Percentiles rank a stretch among this genome's conserved stretches.
Conservation (phyloP, 2,113 vertebrate species). For the Mandrillus leucophaeus region DNA sequence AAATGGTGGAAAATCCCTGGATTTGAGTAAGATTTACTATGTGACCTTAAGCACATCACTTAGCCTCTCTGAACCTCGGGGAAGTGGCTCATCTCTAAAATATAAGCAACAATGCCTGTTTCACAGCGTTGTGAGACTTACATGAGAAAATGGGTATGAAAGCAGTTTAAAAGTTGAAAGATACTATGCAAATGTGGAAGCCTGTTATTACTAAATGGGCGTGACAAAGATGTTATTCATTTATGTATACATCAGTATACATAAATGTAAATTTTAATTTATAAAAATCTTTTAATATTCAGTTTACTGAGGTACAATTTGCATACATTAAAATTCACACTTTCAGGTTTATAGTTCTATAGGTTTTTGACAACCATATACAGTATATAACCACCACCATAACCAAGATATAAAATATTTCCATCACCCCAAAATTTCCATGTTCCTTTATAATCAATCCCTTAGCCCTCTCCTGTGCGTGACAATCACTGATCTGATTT, state of each 20-base stretch:
- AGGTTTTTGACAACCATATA: slow-evolving; percentile 7
- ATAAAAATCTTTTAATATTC: slow-evolving; percentile 41
- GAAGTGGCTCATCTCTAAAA: background rate
- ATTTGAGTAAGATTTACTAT: background rate
- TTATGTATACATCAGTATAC: background rate
- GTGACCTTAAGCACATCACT: background rate
- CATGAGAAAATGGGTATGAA: background rate
- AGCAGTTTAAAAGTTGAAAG: slow-evolving; percentile 4
- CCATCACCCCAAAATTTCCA: background rate
- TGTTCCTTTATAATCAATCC: background rate
- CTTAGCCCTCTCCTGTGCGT: background rate
- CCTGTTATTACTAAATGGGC: slow-evolving; percentile 42
- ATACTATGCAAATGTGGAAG: slow-evolving; percentile 1
- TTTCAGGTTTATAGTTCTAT: background rate
- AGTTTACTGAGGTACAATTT: slow-evolving; percentile 35
- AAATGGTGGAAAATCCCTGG: background rate
- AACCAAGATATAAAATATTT: background rate
- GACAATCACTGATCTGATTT: background rate
- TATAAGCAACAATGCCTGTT: background rate
- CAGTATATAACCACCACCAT: background rate
- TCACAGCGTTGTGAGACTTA: background rate
- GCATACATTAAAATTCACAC: slow-evolving; percentile 43
- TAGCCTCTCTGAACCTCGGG: background rate
- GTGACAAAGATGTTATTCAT: slow-evolving; percentile 49
- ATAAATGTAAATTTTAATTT: slow-evolving; percentile 39